Evolutionary conservation across 1,140 invertebrate genomes (phyloP), one percentile per base, ranked within the genome.

Genomic region (Conus betulinus): DNA sequence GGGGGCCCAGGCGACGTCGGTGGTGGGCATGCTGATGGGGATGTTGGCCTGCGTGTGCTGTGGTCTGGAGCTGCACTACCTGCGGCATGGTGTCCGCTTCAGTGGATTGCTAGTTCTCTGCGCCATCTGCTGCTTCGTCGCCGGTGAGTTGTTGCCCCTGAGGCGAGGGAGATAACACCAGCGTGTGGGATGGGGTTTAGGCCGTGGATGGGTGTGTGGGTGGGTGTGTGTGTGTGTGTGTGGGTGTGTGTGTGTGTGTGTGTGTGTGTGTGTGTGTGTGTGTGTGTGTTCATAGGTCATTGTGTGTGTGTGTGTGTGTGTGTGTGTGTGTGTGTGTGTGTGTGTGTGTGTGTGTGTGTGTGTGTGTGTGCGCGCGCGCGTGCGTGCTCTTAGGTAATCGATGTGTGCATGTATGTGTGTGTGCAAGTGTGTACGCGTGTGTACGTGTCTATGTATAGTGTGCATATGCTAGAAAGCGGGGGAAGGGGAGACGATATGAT

Each of bases 11-110:
- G 85, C 67, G 6, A 51, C 74, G 53, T 6, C 27, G 17, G 71
- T 87, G 39, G 74, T 87, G 71, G 85, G 85, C 20, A 52, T 52
- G 74, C 74, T 87, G 74, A 87, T 87, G 85, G 85, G 71, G 71
- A 11, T 87, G 85, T 11, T 87, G 85, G 63, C 85, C 11, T 55
- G 71, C 8, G 74, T 87, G 57, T 87, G 85, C n/a, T 71, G 23
- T 7, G 71, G 39, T 10, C 20, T 87, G 85, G 85, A 87, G 74
- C 51, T 87, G 0, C 51, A 78, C 74, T 87, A 87, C 85, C 39
- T 39, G 13, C 85, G 85, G 15, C 39, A 53, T 0, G 85, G 85
- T 3, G 74, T 79, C 15, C 51, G 71, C n/a, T 87, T 87, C 85
- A 87, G 85, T 17, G 85, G 85, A 1, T 71, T 87, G 20, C 71